A percentile compares a stretch with the other conserved stretches of the same genome.
phyloP scores from a whole-genome alignment of 2,113 vertebrate genomes.

The Nasalis larvatus region DNA sequence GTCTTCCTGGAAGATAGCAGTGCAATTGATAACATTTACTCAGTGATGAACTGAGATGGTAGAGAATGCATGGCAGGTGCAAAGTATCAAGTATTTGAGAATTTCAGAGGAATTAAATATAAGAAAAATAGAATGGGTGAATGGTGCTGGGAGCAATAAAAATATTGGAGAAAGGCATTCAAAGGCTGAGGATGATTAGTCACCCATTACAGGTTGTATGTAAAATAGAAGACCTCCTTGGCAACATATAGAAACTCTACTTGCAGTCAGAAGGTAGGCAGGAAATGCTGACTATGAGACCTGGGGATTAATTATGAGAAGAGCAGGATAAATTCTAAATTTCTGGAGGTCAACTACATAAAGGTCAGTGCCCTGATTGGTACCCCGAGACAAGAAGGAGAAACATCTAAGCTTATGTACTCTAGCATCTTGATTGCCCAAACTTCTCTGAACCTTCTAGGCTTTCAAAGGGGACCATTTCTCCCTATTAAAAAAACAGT shows the following conservation, averaged over 20 bases:
- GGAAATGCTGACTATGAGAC: not conserved
- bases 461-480: not conserved
- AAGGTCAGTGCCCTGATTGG: not conserved
- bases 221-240: not conserved
- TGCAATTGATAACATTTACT: not conserved
- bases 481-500: not conserved
- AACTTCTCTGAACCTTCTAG: not conserved
- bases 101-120: not conserved
- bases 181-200: not conserved
- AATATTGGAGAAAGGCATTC: not conserved
- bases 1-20: not conserved
- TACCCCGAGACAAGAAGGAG: not conserved
- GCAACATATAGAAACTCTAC: not conserved
- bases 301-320: not conserved
- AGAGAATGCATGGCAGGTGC: not conserved
- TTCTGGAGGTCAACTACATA: not conserved
- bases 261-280: not conserved
- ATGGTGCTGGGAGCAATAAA: not conserved
- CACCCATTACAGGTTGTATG: not conserved
- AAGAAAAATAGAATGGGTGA: not conserved
- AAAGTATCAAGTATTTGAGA: not conserved
- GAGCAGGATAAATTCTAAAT: not conserved
- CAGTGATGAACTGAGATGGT: not conserved
- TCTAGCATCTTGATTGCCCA: not conserved
- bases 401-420: not conserved